Percentiles rank a stretch among this genome's conserved stretches.
Conservation (phyloP, 1,140 invertebrate genomes). For the Ceratosolen fusciceps region DNA sequence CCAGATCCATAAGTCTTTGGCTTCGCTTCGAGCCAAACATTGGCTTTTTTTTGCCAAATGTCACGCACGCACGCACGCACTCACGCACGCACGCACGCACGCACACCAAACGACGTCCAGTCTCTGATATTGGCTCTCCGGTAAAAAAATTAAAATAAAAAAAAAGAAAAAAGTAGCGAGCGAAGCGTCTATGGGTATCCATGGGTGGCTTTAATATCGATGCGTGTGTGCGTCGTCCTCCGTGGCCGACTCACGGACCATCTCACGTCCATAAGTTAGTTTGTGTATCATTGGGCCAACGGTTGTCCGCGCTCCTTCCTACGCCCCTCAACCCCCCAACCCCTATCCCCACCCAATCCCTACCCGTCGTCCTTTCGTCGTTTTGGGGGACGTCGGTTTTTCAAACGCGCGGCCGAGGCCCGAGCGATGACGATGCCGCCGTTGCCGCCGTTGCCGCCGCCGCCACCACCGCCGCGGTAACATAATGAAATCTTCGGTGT, state of each 20-base stretch:
- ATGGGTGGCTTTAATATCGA: conserved; percentile 25
- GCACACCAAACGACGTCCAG: background rate
- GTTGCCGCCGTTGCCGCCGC: too few relatives aligned
- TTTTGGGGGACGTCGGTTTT: conserved; percentile 15
- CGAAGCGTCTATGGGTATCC: background rate
- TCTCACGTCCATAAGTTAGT: conserved; percentile 31
- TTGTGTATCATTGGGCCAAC: conserved; percentile 19
- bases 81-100: background rate
- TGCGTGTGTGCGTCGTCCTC: background rate
- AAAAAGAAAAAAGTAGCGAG: background rate
- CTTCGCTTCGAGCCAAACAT: background rate
- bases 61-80: background rate
- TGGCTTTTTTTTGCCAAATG: background rate
- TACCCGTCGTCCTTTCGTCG: conserved; percentile 3
- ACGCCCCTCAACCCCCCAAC: too few relatives aligned
- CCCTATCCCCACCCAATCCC: too few relatives aligned
- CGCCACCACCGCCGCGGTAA: background rate
- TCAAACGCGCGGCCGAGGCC: conserved; percentile 9
- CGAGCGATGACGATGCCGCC: too few relatives aligned
- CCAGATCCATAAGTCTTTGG: conserved; percentile 22
- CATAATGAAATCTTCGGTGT: conserved; percentile 44
- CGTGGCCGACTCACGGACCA: conserved; percentile 19
- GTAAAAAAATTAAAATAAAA: too few relatives aligned
- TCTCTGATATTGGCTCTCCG: too few relatives aligned
- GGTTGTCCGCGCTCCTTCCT: background rate